Conservation (phyloP, 2,797 vertebrate species). For the Cossypha heuglini region DNA sequence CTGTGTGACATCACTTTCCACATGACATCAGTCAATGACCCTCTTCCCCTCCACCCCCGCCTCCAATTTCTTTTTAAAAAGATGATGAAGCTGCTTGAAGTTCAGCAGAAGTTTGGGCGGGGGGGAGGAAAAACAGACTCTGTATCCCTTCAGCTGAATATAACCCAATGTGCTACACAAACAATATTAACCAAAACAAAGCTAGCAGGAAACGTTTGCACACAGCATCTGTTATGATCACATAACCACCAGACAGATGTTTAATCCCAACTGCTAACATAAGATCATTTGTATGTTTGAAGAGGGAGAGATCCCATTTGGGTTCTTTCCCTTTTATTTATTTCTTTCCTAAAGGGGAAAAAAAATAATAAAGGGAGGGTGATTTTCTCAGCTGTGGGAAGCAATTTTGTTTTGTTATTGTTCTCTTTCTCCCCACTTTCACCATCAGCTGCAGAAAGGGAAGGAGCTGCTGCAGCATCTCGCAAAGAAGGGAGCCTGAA, state of each 20-base stretch:
- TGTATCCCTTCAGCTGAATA: slow-evolving; percentile 77
- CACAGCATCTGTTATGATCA: slow-evolving; percentile 91
- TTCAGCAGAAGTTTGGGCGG: slow-evolving; percentile 62
- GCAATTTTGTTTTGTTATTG: slow-evolving; percentile 56
- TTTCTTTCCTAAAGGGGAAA: slow-evolving; percentile 75
- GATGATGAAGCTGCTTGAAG: slow-evolving; percentile 69
- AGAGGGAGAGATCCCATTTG: slow-evolving; percentile 87
- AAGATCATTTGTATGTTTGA: slow-evolving; percentile 93
- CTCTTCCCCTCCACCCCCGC: slow-evolving; percentile 30
- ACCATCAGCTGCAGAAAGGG: slow-evolving; percentile 60
- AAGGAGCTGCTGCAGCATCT: slow-evolving; percentile 41
- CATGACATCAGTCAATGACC: slow-evolving; percentile 53
- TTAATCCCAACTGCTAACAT: slow-evolving; percentile 94
- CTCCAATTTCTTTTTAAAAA: slow-evolving; percentile 56
- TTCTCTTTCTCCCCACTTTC: slow-evolving; percentile 66
- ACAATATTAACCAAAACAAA: slow-evolving; percentile 85
- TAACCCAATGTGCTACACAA: slow-evolving; percentile 80
- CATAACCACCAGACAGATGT: slow-evolving; percentile 96
- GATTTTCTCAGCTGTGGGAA: slow-evolving; percentile 77
- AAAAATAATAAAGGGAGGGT: slow-evolving; percentile 63
- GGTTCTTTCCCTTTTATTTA: slow-evolving; percentile 79
- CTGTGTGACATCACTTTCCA: slow-evolving; percentile 66
- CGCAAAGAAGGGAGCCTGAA: slow-evolving; percentile 30
- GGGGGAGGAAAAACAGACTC: slow-evolving; percentile 63
- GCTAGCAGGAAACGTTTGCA: slow-evolving; percentile 81